These are phyloP conservation scores for Paraplagusia blochii DNA, from an alignment of 2,113 vertebrate species.

Conservation along the genomic window DNA sequence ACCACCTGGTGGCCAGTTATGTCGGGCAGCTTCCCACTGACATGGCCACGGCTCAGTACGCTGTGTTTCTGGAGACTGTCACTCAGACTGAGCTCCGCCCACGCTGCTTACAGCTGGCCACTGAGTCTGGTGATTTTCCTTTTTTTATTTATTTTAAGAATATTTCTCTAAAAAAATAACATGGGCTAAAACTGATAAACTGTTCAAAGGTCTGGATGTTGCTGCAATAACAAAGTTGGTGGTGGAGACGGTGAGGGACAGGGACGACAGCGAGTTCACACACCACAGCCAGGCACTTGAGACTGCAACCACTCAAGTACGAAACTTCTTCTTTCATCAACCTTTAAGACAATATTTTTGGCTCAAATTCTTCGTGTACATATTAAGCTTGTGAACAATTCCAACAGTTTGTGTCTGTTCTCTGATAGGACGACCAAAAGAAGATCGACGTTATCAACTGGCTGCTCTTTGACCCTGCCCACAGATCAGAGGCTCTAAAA, in stretches of 20 bases:
- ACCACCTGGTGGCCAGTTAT: constrained; percentile 89
- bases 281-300: constrained; percentile 61
- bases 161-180: no score
- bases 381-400: no score
- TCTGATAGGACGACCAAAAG: constrained; percentile 82
- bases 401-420: constrained; percentile 1
- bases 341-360: no score
- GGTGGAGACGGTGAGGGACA: constrained; percentile 87
- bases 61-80: constrained; percentile 88
- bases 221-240: constrained; percentile 88
- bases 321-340: no score
- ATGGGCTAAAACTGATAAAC: no score
- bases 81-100: constrained; percentile 84
- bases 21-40: constrained; percentile 88
- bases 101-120: constrained; percentile 86
- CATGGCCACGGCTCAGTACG: constrained; percentile 84
- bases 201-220: constrained; percentile 57
- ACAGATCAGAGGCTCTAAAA: constrained; percentile 91
- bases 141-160: no score
- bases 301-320: constrained; percentile 57
- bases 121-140: constrained; percentile 80
- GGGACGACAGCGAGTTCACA: constrained; percentile 61
- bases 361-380: no score
- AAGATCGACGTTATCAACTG: constrained; percentile 97
- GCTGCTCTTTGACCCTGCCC: constrained; percentile 91